Base-by-base conservation (phyloP, 1,140 invertebrate species). In the Orussus abietinus region DNA sequence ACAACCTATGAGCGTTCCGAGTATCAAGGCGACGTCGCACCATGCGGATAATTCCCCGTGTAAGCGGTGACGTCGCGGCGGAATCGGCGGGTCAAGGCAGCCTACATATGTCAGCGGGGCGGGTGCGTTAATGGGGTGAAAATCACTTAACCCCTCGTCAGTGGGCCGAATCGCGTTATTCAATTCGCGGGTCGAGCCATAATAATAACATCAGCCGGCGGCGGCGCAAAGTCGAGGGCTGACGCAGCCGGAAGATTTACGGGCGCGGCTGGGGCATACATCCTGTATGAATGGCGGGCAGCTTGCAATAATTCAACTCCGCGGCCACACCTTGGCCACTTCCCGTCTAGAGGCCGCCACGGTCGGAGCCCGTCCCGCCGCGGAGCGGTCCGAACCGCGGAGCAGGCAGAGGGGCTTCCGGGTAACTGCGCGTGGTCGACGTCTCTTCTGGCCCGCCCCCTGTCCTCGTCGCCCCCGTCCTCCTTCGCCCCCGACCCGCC, bases 271-370 rank as follows among this genome's bases (percentile, higher is more conserved):
- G 55, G 55, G 38, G 55, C 64, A 66, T 66, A 57, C 60, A 69
- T 68, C 64, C 64, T 67, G 59, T 66, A 68, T 66, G 64, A 68
- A 68, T 68, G 61, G 59, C 59, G 62, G 63, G 57, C 59, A 66
- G 58, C 58, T 64, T 65, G 64, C 60, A 69, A 68, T 69, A 68
- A 70, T 68, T 70, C 64, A 70, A 66, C 59, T 69, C 59, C 55
- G 62, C 63, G 64, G 58, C 66, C 67, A 69, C 66, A 69, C 66
- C 66, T 70, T 57, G 63, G 59, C 63, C 58, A 66, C 66, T 70
- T 69, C 58, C 64, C 62, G 64, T 68, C 66, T 57, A 58, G 55
- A 65, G 59, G 51, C 54, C 57, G 57, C 47, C 32, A 21, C 7
- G 41, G 42, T 49, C 53, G 49, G 47, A 12, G 33, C 29, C 38